A percentile compares a stretch with the other conserved stretches of the same genome.
Conservation (phyloP, 2,888 invertebrate genomes). For the Rosalia funebris region DNA sequence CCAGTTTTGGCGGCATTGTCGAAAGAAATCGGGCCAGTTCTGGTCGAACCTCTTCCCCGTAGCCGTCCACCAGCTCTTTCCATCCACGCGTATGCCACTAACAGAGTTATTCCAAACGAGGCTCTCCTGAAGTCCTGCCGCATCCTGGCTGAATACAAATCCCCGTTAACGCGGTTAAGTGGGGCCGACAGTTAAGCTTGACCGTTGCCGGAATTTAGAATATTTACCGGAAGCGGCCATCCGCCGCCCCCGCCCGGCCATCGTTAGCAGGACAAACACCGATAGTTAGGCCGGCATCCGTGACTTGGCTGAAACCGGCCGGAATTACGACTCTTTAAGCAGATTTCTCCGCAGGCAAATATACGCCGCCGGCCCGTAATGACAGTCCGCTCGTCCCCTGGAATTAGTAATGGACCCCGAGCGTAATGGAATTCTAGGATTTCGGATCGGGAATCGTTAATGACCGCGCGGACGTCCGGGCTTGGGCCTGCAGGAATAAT, state of each 20-base stretch:
- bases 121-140: neutral
- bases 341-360: slow-evolving; percentile 17
- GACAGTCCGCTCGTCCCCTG: neutral
- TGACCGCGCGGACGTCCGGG: too few relatives aligned
- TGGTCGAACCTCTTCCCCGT: too few relatives aligned
- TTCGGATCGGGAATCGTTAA: neutral
- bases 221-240: too few relatives aligned
- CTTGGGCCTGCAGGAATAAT: too few relatives aligned
- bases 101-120: neutral
- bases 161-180: neutral
- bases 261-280: neutral
- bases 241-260: neutral
- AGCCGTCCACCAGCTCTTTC: too few relatives aligned
- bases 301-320: slow-evolving; percentile 11
- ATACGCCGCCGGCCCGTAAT: neutral
- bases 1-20: too few relatives aligned
- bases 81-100: too few relatives aligned
- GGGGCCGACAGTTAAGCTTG: too few relatives aligned
- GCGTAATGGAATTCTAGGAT: neutral
- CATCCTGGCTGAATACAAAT: neutral
- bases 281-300: neutral
- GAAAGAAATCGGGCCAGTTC: too few relatives aligned
- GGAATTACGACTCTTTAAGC: slow-evolving; percentile 22
- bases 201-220: neutral
- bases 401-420: neutral